phyloP scores from a whole-genome alignment of 2,797 vertebrate genomes.

The Anguilla marmorata region DNA sequence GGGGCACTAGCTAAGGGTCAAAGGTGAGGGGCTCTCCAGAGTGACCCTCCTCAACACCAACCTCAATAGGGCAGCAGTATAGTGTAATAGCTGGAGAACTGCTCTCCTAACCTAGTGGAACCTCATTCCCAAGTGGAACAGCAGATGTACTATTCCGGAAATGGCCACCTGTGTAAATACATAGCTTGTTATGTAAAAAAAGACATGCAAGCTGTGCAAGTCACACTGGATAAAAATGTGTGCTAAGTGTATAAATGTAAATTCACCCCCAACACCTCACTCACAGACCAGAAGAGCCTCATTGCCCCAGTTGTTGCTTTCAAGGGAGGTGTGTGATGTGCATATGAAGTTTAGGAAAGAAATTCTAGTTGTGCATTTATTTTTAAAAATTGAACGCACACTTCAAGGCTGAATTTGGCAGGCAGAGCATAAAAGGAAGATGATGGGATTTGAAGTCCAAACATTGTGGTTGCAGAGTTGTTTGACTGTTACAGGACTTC shows the following conservation, averaged over 20 bases:
- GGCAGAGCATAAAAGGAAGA: neutral
- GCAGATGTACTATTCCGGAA: neutral
- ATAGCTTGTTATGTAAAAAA: no score
- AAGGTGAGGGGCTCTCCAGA: neutral
- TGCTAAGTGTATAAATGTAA: no score
- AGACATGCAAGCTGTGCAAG: no score
- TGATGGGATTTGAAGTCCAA: constrained; percentile 3
- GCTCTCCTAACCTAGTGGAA: neutral
- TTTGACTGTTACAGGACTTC: neutral
- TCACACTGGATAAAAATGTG: no score
- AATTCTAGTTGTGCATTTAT: neutral
- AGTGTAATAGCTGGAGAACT: neutral
- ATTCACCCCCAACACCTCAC: neutral
- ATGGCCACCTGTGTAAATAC: neutral
- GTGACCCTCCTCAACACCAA: neutral
- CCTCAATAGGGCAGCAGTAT: neutral
- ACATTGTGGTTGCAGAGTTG: no score
- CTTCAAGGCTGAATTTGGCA: neutral
- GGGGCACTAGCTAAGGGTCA: neutral
- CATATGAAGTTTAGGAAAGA: no score
- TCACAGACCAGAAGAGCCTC: neutral
- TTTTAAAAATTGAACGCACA: neutral
- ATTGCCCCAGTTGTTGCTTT: neutral
- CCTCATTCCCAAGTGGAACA: neutral
- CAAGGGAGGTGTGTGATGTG: neutral